Evolutionary conservation across 1,140 invertebrate genomes (phyloP).

Genomic region (Marisa cornuarietis): DNA sequence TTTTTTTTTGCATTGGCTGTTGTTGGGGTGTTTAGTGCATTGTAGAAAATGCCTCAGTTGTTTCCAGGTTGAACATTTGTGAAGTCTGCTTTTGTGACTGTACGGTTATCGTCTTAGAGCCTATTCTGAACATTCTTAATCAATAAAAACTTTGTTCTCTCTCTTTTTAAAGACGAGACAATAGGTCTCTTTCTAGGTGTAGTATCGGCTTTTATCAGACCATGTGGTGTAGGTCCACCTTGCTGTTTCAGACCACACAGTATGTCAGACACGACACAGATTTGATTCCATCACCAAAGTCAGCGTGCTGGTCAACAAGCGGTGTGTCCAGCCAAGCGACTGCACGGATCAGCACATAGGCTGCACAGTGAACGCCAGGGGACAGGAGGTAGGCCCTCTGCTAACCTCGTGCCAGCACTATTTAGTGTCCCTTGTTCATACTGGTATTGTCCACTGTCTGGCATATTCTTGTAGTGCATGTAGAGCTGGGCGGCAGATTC

Average conservation of each 20-base stretch:
- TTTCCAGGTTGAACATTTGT: not conserved
- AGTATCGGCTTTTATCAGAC: too few relatives aligned
- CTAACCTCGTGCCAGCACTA: too few relatives aligned
- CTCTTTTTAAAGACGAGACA: not conserved
- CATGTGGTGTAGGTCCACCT: not conserved
- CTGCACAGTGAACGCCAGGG: constrained; percentile 24
- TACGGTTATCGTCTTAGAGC: not conserved
- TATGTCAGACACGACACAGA: constrained; percentile 42
- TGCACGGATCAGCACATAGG: constrained; percentile 34
- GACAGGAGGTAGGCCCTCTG: constrained; percentile 20
- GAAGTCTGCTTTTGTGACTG: not conserved
- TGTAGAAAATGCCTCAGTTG: not conserved
- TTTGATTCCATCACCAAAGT: constrained; percentile 14
- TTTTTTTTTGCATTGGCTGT: too few relatives aligned
- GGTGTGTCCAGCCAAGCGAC: constrained; percentile 32
- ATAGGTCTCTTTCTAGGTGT: not conserved
- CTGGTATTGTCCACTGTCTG: not conserved
- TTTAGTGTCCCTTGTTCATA: too few relatives aligned
- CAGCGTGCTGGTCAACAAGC: constrained; percentile 38
- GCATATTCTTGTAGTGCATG: not conserved
- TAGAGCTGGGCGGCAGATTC: not conserved
- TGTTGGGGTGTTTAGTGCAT: too few relatives aligned
- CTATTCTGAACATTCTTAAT: not conserved
- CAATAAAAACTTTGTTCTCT: not conserved
- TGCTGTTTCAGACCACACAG: constrained; percentile 39